phyloP scores from a whole-genome alignment of 92 coral and sea anemone genomes.

The Palythoa grandiflora region DNA sequence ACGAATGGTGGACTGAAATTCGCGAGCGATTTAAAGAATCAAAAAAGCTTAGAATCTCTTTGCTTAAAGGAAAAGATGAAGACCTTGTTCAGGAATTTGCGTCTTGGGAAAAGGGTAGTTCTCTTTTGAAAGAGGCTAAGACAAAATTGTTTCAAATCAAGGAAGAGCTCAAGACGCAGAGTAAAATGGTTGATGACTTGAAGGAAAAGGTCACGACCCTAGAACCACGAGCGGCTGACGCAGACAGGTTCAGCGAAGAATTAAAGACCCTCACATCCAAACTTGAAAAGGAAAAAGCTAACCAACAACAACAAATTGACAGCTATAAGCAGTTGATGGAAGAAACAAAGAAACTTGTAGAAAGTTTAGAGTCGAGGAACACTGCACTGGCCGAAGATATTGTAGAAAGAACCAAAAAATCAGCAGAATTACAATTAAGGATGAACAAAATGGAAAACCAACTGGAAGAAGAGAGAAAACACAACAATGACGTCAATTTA shows the following conservation, averaged over 20 bases:
- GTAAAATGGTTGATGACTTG: constrained; percentile 25
- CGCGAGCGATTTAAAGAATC: constrained; percentile 75
- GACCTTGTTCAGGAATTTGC: constrained; percentile 72
- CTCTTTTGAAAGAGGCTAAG: constrained; percentile 65
- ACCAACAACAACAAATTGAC: constrained; percentile 70
- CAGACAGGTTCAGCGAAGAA: constrained; percentile 59
- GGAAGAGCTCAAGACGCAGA: constrained; percentile 36
- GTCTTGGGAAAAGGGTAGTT: constrained; percentile 83
- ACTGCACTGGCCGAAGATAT: constrained; percentile 70
- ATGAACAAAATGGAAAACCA: constrained; percentile 69
- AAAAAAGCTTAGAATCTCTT: constrained; percentile 74
- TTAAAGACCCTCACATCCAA: constrained; percentile 65
- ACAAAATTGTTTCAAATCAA: constrained; percentile 45
- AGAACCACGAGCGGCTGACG: constrained; percentile 20
- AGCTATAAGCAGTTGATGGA: constrained; percentile 72
- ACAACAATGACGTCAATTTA: constrained; percentile 56
- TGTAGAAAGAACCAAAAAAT: constrained; percentile 66
- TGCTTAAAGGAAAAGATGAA: constrained; percentile 72
- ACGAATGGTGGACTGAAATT: constrained; percentile 67
- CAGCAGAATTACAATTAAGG: constrained; percentile 70
- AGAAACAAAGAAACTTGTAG: constrained; percentile 81
- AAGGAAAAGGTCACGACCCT: constrained; percentile 14
- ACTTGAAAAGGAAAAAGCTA: constrained; percentile 69
- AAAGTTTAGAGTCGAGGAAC: constrained; percentile 77
- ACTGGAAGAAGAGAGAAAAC: constrained; percentile 68